phyloP scores from a whole-genome alignment of 2,888 invertebrate genomes.

The Onthophagus sagittarius region DNA sequence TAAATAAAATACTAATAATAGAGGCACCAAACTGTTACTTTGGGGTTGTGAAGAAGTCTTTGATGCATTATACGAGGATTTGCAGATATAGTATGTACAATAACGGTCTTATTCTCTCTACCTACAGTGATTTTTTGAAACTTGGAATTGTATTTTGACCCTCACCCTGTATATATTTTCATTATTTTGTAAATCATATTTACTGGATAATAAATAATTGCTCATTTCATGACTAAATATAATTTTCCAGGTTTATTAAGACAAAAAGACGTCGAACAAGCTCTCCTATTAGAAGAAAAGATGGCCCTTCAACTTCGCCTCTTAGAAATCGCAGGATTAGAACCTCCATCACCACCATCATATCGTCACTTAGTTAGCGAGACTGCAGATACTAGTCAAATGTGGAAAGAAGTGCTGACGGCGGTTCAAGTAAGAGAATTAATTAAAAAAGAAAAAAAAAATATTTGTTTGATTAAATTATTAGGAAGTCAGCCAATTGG shows the following conservation, averaged over 20 bases:
- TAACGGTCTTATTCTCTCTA: no score
- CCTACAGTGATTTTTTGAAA: no score
- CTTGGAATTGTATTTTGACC: no score
- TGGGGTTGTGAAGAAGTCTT: no score
- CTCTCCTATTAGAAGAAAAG: slow-evolving; percentile 82
- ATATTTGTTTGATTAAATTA: slow-evolving; percentile 24
- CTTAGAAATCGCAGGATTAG: slow-evolving; percentile 64
- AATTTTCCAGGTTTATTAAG: slow-evolving; percentile 68
- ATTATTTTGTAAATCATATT: no score
- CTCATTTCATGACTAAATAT: background rate
- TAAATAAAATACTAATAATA: no score
- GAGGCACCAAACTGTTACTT: no score
- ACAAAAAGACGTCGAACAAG: slow-evolving; percentile 84
- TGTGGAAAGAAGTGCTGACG: slow-evolving; percentile 79
- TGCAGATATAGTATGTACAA: no score
- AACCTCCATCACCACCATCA: slow-evolving; percentile 61
- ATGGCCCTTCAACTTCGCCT: slow-evolving; percentile 78
- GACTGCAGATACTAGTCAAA: slow-evolving; percentile 69
- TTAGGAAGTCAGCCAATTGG: slow-evolving; percentile 72
- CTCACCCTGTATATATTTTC: no score
- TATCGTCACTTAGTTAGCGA: slow-evolving; percentile 76
- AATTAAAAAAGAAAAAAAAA: background rate
- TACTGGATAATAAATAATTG: background rate
- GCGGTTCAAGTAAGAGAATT: slow-evolving; percentile 61
- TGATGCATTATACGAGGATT: no score